Base-by-base conservation (phyloP, 2,113 vertebrate genomes). In the Hepsetus odoe region DNA sequence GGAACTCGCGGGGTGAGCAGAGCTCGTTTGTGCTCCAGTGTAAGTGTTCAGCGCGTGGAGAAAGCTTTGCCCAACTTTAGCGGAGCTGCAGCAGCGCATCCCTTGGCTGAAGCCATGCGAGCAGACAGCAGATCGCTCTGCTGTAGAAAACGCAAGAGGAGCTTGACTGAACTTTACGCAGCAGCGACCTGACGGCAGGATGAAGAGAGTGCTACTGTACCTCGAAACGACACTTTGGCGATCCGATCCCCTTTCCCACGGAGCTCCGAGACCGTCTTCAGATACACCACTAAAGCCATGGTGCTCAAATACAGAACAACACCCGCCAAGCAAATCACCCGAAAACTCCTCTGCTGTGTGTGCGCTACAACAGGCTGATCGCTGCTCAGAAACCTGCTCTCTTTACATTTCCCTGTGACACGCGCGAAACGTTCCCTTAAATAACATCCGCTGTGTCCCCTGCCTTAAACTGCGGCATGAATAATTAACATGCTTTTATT, bases 161-260 rank as follows among this genome's bases (percentile, higher is more conserved):
- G 14, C 20, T 20, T 18, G 4, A 7, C 14, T 12, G 40, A 4
- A 71, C 1, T 33, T 28, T 16, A 59, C 14, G 61, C 14, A 26
- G 8, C 7, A 35, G 53, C 7, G 0, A 26, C n/a, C 9, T 28
- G 18, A 79, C 11, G 38, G 40, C 14, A 76, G 69, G 49, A 20
- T 72, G 24, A 72, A 51, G 59, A 79, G 18, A 20, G 42, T 40
- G 59, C 18, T 16, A 40, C 85, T 28, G 30, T 95, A 97, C 95
- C 96, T 95, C 95, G 90, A 89, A 97, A 97, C 44, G 93, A 92
- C 85, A 97, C 95, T 94, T 96, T 97, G 86, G 95, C 94, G 62
- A 97, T 92, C 84, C 94, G 83, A 88, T 97, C 96, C 1, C 92
- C 90, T 87, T 85, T 96, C 65, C 95, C 95, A 35, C 92, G 89